phyloP scores from a whole-genome alignment of 2,797 vertebrate genomes.

The Poecilia wingei region DNA sequence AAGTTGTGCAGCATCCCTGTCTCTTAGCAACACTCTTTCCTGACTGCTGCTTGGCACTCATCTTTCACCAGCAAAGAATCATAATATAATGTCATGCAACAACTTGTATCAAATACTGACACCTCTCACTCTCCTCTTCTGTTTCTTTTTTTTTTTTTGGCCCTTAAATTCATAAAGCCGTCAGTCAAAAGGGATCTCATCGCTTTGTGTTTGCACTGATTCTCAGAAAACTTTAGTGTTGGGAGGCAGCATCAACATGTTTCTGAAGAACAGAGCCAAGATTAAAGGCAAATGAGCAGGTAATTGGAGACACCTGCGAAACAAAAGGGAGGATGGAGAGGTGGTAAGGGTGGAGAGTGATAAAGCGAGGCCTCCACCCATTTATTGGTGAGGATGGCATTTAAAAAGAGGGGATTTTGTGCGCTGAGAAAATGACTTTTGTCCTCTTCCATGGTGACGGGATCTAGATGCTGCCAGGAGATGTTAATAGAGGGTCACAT shows the following conservation, averaged over 20 bases:
- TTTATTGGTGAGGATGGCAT: conserved; percentile 78
- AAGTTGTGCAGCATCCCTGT: conserved; percentile 97
- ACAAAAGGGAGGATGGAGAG: conserved; percentile 83
- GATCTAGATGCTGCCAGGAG: conserved; percentile 91
- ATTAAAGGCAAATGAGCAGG: conserved; percentile 84
- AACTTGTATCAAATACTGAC: conserved; percentile 85
- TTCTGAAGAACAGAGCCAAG: conserved; percentile 67
- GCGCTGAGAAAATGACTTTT: conserved; percentile 86
- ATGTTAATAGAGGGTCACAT: conserved; percentile 94
- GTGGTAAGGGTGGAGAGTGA: conserved; percentile 77
- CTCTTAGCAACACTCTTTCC: conserved; percentile 98
- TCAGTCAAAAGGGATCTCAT: background rate
- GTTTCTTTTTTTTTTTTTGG: conserved; percentile 27
- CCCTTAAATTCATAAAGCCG: conserved; percentile 78
- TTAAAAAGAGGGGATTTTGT: conserved; percentile 80
- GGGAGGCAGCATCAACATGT: conserved; percentile 45
- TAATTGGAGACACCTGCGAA: conserved; percentile 88
- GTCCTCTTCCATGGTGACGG: conserved; percentile 87
- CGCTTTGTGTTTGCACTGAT: conserved; percentile 1
- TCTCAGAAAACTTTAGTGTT: conserved; percentile 39
- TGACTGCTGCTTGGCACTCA: conserved; percentile 95
- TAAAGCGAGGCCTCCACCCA: conserved; percentile 79
- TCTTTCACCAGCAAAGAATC: conserved; percentile 91
- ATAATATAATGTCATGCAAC: conserved; percentile 96
- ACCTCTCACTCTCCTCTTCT: conserved; percentile 49